Evolutionary conservation across 2,888 invertebrate genomes (phyloP).

Genomic region (Nebria brevicollis): DNA sequence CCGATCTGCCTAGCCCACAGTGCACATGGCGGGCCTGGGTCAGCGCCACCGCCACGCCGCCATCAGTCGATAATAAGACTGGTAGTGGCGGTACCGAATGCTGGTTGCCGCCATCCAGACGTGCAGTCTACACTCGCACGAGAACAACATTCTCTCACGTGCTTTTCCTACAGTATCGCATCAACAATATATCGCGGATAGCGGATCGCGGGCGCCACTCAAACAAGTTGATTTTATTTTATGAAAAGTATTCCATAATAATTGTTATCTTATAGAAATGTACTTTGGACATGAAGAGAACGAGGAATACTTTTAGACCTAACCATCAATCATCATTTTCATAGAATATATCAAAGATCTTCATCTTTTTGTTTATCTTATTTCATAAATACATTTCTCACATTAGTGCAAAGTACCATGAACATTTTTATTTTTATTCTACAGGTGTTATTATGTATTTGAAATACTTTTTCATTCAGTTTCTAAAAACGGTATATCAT

Average conservation of each 20-base stretch:
- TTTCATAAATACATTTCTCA: too few relatives aligned
- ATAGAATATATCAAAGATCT: too few relatives aligned
- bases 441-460: too few relatives aligned
- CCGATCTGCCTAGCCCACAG: constrained; percentile 54
- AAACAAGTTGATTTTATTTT: background rate
- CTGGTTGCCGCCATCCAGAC: constrained; percentile 14
- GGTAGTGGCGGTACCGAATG: constrained; percentile 33
- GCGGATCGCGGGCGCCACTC: background rate
- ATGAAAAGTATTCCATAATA: background rate
- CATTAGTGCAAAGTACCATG: too few relatives aligned
- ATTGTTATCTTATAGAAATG: background rate
- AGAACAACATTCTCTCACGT: background rate
- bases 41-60: constrained; percentile 38
- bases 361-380: too few relatives aligned
- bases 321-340: too few relatives aligned
- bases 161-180: background rate
- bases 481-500: too few relatives aligned
- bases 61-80: constrained; percentile 45
- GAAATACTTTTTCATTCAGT: too few relatives aligned
- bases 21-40: constrained; percentile 55
- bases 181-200: background rate
- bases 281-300: too few relatives aligned
- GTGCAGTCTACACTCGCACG: constrained; percentile 12
- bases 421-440: too few relatives aligned
- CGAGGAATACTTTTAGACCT: too few relatives aligned